Evolutionary conservation across 2,113 vertebrate genomes (phyloP), one percentile per base, ranked within the genome.

Genomic region (Prolemur simus): DNA sequence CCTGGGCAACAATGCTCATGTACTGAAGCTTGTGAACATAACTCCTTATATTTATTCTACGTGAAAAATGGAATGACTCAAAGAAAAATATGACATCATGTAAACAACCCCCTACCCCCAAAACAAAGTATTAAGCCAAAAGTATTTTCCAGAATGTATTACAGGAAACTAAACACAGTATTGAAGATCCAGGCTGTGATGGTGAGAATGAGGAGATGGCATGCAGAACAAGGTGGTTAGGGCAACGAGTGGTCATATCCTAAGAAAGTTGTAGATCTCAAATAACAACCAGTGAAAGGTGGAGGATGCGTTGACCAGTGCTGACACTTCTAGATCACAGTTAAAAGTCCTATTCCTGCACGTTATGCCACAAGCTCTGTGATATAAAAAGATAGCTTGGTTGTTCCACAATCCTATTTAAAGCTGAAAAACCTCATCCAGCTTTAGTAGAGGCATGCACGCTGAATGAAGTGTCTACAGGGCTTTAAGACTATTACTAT

Each of bases 31-130:
- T 98, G 95, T 97, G 93, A 98, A 98, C 85, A 96, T 96, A 98
- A 97, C 97, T 97, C 95, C 98, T 97, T 97, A 94, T 98, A 98
- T 98, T 98, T 97, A 98, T 98, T 98, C 97, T 98, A 98, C 98
- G 98, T 98, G 97, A 97, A 98, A 98, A 97, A 98, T 98, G 96
- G 97, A 98, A 97, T 98, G 98, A 98, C 97, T 98, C 98, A 98
- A 98, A 96, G 98, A 96, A 98, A 98, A 98, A 98, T 97, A 95
- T 96, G 98, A 98, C 94, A 97, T 97, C 98, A 98, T 97, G 93
- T 98, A 98, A 98, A 98, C 96, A 98, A 97, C 97, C 87, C 96
- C 97, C 98, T 98, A 98, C 90, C 97, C 98, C 98, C 96, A 98
- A 98, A 98, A 97, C 85, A 97, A 95, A 98, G 96, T 96, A 98